A percentile compares a stretch with the other conserved stretches of the same genome.
These are phyloP conservation scores for Lithophane socia DNA, from an alignment of 2,888 invertebrate species.

Conservation along the genomic window DNA sequence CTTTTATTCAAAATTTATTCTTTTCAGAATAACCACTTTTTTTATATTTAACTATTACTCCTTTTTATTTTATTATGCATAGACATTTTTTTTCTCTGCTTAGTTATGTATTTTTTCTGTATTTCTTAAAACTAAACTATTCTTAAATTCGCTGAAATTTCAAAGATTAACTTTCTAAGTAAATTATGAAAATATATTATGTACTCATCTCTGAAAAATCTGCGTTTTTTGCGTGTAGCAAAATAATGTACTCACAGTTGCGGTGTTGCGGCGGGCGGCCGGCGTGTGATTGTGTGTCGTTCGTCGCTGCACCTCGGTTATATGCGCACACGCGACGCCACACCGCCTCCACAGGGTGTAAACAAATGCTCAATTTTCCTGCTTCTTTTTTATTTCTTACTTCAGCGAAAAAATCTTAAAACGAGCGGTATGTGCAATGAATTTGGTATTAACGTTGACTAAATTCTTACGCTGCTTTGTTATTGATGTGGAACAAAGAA, in stretches of 20 bases:
- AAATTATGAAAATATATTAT: neutral
- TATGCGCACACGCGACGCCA: constrained; percentile 80
- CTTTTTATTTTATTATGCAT: neutral
- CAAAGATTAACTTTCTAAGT: neutral
- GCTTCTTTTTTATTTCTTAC: constrained; percentile 58
- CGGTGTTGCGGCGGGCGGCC: constrained; percentile 75
- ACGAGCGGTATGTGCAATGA: constrained; percentile 29
- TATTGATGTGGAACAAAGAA: constrained; percentile 1
- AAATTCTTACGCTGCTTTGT: neutral
- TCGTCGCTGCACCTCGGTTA: constrained; percentile 77
- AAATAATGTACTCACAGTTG: constrained; percentile 79
- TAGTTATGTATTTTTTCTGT: neutral
- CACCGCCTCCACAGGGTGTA: constrained; percentile 79
- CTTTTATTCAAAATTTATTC: neutral
- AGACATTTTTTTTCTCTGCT: neutral
- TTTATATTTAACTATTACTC: neutral
- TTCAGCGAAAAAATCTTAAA: constrained; percentile 31
- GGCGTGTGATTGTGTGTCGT: constrained; percentile 81
- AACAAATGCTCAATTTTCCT: constrained; percentile 69
- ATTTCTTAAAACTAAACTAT: neutral
- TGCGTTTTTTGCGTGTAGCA: constrained; percentile 23
- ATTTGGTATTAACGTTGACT: constrained; percentile 26
- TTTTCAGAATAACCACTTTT: neutral
- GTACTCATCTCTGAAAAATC: constrained; percentile 3
- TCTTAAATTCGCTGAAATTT: neutral